Evolutionary conservation across 64 coral and sea anemone species (phyloP).

Genomic region (Anthopleura sola): DNA sequence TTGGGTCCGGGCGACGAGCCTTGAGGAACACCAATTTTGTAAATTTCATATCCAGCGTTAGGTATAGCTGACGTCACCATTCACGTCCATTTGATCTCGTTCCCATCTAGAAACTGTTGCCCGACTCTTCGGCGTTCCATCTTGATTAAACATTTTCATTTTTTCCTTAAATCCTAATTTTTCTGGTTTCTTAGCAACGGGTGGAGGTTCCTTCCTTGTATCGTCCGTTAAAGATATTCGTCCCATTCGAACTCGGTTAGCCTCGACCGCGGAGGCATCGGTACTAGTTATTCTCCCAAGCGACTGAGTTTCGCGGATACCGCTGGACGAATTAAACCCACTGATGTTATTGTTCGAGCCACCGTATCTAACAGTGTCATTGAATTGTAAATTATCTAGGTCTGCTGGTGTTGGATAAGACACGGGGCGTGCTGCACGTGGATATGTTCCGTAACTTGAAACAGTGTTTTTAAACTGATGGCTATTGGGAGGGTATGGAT

Average conservation of each 20-base stretch:
- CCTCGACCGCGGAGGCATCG: conserved; percentile 40
- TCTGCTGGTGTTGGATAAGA: conserved; percentile 51
- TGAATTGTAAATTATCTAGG: conserved; percentile 27
- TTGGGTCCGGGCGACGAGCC: conserved; percentile 2
- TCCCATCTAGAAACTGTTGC: conserved; percentile 67
- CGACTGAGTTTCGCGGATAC: conserved; percentile 36
- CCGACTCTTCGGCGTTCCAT: conserved; percentile 58
- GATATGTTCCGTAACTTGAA: conserved; percentile 38
- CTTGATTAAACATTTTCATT: conserved; percentile 86
- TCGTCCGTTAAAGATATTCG: conserved; percentile 75
- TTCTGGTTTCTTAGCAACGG: conserved; percentile 76
- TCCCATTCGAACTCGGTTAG: conserved; percentile 44
- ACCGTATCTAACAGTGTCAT: conserved; percentile 4
- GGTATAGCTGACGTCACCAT: conserved; percentile 16
- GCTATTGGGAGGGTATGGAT: background rate
- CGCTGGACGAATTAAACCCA: background rate
- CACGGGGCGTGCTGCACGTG: conserved; percentile 41
- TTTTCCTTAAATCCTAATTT: conserved; percentile 77
- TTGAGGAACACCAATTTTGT: background rate
- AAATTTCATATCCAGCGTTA: too few relatives aligned
- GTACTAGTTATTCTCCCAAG: conserved; percentile 32
- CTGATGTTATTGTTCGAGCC: conserved; percentile 51
- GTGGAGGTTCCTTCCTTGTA: conserved; percentile 45
- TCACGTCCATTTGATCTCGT: conserved; percentile 38
- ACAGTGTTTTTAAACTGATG: background rate